Evolutionary conservation across 2,113 vertebrate genomes (phyloP).

Genomic region (Gambusia holbrooki): DNA sequence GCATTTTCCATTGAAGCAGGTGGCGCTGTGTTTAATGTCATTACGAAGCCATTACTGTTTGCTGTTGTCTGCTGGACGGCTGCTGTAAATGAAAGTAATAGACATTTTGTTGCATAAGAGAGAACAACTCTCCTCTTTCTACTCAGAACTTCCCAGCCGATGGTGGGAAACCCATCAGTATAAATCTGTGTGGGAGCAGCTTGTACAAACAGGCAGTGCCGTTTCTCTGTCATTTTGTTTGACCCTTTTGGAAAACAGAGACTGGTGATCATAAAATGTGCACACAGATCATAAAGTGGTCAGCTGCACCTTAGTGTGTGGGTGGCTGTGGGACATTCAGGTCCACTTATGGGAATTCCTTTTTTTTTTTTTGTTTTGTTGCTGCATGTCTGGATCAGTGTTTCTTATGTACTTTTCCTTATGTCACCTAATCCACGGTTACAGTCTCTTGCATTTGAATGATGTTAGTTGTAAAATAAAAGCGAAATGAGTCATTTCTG

Average conservation of each 20-base stretch:
- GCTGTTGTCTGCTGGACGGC: background rate
- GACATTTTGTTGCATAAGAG: background rate
- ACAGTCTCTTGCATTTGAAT: constrained; percentile 13
- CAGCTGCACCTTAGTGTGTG: constrained; percentile 3
- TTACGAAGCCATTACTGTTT: background rate
- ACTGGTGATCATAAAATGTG: background rate
- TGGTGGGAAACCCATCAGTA: background rate
- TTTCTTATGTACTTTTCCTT: constrained; percentile 1
- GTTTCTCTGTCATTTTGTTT: background rate
- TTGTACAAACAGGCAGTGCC: background rate
- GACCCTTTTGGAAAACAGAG: background rate
- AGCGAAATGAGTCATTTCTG: constrained; percentile 31
- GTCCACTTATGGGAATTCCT: background rate
- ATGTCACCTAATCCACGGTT: background rate
- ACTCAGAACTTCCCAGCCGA: background rate
- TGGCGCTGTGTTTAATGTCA: background rate
- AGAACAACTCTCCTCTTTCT: background rate
- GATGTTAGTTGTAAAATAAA: constrained; percentile 10
- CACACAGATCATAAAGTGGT: background rate
- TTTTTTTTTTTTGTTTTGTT: background rate
- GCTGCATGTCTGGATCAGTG: background rate
- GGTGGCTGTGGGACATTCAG: background rate
- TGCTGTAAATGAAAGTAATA: background rate
- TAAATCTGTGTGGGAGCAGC: background rate
- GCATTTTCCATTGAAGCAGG: background rate